phyloP scores from a whole-genome alignment of 2,888 invertebrate species.

The Corythucha ciliata region DNA sequence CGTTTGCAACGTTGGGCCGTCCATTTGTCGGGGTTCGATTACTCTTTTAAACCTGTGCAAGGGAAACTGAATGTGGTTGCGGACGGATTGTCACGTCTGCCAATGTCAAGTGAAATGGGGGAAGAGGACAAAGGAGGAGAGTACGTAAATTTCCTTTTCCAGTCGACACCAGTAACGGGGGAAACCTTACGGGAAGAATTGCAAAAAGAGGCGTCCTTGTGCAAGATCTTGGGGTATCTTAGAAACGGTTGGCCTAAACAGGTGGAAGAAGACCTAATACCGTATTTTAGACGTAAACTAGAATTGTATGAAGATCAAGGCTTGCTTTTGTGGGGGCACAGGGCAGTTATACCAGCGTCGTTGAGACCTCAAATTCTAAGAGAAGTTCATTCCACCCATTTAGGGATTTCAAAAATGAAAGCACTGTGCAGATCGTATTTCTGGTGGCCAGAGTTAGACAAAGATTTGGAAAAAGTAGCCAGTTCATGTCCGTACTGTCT shows the following conservation, averaged over 20 bases:
- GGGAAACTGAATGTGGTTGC: constrained; percentile 19
- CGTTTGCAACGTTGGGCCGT: constrained; percentile 38
- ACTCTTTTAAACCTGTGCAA: constrained; percentile 31
- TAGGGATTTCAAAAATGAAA: constrained; percentile 36
- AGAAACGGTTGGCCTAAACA: constrained; percentile 16
- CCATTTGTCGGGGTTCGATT: constrained; percentile 29
- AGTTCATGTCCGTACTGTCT: constrained; percentile 34
- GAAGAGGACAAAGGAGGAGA: not conserved
- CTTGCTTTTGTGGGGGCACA: constrained; percentile 32
- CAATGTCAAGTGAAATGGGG: not conserved
- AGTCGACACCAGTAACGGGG: constrained; percentile 10
- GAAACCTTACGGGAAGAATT: constrained; percentile 14
- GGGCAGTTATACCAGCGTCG: constrained; percentile 34
- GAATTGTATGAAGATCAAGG: constrained; percentile 20
- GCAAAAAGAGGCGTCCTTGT: constrained; percentile 8
- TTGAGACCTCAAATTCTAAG: constrained; percentile 29
- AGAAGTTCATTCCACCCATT: constrained; percentile 34
- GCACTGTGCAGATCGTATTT: constrained; percentile 32
- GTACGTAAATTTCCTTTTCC: constrained; percentile 3
- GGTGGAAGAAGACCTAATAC: constrained; percentile 1
- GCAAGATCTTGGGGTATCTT: constrained; percentile 14
- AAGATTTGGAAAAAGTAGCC: constrained; percentile 32
- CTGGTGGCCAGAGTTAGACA: constrained; percentile 35
- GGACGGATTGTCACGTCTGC: constrained; percentile 7
- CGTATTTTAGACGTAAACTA: constrained; percentile 15